These are phyloP conservation scores for Chelonus formosanus DNA, from an alignment of 2,888 invertebrate genomes.

Conservation along the genomic window DNA sequence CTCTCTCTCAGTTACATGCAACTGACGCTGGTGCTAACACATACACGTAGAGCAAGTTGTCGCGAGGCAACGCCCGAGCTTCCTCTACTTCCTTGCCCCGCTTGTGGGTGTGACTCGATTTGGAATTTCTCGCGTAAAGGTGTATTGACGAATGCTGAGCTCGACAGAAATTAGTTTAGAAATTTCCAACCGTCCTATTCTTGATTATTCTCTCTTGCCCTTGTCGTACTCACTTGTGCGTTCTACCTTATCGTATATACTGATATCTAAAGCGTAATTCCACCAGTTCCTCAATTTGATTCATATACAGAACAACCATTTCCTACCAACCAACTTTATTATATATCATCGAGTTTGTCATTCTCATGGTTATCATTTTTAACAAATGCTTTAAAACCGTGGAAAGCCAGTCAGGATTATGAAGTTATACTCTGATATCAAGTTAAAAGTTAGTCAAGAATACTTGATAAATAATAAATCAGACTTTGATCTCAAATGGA, in stretches of 20 bases:
- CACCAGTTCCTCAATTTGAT: slow-evolving; percentile 29
- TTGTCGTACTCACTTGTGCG: slow-evolving; percentile 9
- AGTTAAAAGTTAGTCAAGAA: too few species aligned
- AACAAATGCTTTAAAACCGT: slow-evolving; percentile 1
- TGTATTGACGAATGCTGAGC: slow-evolving; percentile 31
- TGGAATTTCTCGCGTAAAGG: slow-evolving; percentile 33
- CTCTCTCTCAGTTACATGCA: background rate
- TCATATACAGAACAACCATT: slow-evolving; percentile 31
- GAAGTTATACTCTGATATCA: too few species aligned
- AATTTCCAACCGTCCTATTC: slow-evolving; percentile 36
- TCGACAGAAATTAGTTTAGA: slow-evolving; percentile 38
- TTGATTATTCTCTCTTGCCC: background rate
- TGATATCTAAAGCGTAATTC: slow-evolving; percentile 24
- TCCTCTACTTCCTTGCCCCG: background rate
- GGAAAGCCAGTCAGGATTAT: too few species aligned
- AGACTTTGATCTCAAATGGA: too few species aligned
- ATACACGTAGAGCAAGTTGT: slow-evolving; percentile 12
- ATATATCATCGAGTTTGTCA: slow-evolving; percentile 29
- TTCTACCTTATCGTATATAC: background rate
- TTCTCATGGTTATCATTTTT: slow-evolving; percentile 11
- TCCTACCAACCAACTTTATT: slow-evolving; percentile 17
- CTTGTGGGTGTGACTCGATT: slow-evolving; percentile 29
- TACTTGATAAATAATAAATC: too few species aligned
- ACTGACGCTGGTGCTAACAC: slow-evolving; percentile 9
- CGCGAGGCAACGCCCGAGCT: slow-evolving; percentile 13